Percentiles rank a stretch among this genome's conserved stretches.
Evolutionary conservation across 2,888 invertebrate species (phyloP).

Genomic region (Apeira syringaria): DNA sequence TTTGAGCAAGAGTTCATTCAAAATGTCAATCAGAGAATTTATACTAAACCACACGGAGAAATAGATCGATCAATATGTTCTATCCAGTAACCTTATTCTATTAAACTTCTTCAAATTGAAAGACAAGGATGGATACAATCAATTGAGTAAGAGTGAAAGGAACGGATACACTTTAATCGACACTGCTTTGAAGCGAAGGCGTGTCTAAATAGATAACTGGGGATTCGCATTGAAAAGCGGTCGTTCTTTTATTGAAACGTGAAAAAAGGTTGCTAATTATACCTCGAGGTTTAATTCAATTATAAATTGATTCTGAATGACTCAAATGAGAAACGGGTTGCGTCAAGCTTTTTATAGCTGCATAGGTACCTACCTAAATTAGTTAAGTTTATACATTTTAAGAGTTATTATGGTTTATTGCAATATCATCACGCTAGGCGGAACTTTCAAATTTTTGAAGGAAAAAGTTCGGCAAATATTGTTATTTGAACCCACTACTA

Average conservation of each 20-base stretch:
- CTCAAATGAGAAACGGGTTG: neutral
- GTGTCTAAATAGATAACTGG: constrained; percentile 73
- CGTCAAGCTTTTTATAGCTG: neutral
- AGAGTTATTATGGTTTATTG: too few species aligned
- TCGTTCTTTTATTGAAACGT: constrained; percentile 46
- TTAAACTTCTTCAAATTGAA: constrained; percentile 33
- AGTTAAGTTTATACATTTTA: neutral
- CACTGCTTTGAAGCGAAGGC: constrained; percentile 53
- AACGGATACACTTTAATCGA: constrained; percentile 39
- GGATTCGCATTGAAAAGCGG: constrained; percentile 57
- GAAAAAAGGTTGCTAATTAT: constrained; percentile 52
- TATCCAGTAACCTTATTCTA: too few species aligned
- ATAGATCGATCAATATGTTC: too few species aligned
- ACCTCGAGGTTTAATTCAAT: constrained; percentile 9
- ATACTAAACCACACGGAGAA: too few species aligned
- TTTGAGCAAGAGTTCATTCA: too few species aligned
- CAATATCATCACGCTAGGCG: too few species aligned
- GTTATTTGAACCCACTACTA: too few species aligned
- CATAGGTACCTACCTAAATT: neutral
- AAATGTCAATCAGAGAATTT: too few species aligned
- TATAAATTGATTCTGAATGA: constrained; percentile 7
- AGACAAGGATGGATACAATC: constrained; percentile 33
- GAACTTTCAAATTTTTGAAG: too few species aligned
- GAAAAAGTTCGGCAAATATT: too few species aligned
- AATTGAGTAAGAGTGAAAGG: constrained; percentile 36